Base-by-base conservation (phyloP, 2,797 vertebrate genomes). In the Otolemur crassicaudatus region DNA sequence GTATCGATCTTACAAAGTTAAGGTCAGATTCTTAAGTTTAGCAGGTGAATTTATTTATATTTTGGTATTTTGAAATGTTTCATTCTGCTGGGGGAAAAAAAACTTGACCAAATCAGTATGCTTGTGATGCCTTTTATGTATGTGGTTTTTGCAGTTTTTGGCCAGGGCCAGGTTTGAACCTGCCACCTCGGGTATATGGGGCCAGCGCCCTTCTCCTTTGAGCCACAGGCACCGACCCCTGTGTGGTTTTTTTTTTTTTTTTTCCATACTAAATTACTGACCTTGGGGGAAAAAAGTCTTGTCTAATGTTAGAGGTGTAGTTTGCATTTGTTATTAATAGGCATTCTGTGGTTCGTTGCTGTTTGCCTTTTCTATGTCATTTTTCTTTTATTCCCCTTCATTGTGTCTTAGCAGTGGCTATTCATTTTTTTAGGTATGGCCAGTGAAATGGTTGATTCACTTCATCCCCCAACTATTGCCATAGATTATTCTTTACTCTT, bases 61-160 rank as follows among this genome's bases (percentile, higher is more conserved):
- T 79, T 96, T 96, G 37, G 0, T 70, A 77, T 85, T 92, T 93
- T 95, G 23, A 81, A 94, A 49, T 91, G 22, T 79, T 90, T 56
- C 20, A 23, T 91, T n/a, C 29, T 82, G 70, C 63, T 29, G 60
- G 77, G 40, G 40, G 6, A 56, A 76, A 79, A 79, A 86, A 60
- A 69, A 19, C 65, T 2, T 37, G 22, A 58, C 43, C 25, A 90
- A 53, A 63, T 91, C 31, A 31, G 7, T 85, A 43, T 65, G 4
- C 46, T 56, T 72, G 25, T 86, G 34, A 40, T 49, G 8, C 13
- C 13, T 63, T 76, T 67, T 53, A 16, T 14, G 1, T 85, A 49
- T 22, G 0, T 56, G 6, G 7, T 43, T 43, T 43, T 43, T 43
- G 40, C 40, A 43, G 40, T 43, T 43, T 43, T 43, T 43, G 6